Evolutionary conservation across 1,140 invertebrate genomes (phyloP), one percentile per base, ranked within the genome.

Genomic region (Macrotrachela quadricornifera): DNA sequence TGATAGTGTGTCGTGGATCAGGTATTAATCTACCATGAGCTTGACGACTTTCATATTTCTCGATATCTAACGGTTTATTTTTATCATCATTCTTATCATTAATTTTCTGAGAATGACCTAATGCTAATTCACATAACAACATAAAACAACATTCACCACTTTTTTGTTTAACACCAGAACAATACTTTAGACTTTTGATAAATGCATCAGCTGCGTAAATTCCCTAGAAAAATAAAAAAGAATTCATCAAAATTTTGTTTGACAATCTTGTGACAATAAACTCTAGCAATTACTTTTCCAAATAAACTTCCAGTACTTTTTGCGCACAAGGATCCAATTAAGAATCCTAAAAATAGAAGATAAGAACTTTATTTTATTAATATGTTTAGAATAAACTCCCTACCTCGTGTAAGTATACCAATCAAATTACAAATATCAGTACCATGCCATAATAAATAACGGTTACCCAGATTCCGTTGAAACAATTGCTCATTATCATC

Each of bases 361-460:
- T 4, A 30, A 30, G 2, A 8, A 30, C n/a, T n/a, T n/a, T n/a
- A 30, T 4, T 30, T 4, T 30, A 4, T 30, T 30, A 30, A 30
- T 4, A 4, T 30, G 2, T 8, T 30, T 8, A 30, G 2, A 2
- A 30, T 4, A 30, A 4, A 30, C n/a, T n/a, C n/a, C n/a, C 2
- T 30, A 30, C 71, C 71, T 10, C 61, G 44, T 40, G 60, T 58
- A 12, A 72, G 55, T 55, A 72, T 71, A 40, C 64, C 66, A 10
- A 71, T 58, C n/a, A 73, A 54, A 56, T 73, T 71, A 9, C 57
- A 58, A 43, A 61, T 57, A 46, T 56, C 60, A 30, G 65, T 71
- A 47, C 72, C 71, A 59, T 73, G 72, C 66, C 68, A 73, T 12
- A 73, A 58, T 13, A 73, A 57, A 54, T 59, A 61, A 46, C 62